Percentiles rank a stretch among this genome's conserved stretches.
These are phyloP conservation scores for Cheilosia variabilis DNA, from an alignment of 2,888 invertebrate species.

Conservation along the genomic window DNA sequence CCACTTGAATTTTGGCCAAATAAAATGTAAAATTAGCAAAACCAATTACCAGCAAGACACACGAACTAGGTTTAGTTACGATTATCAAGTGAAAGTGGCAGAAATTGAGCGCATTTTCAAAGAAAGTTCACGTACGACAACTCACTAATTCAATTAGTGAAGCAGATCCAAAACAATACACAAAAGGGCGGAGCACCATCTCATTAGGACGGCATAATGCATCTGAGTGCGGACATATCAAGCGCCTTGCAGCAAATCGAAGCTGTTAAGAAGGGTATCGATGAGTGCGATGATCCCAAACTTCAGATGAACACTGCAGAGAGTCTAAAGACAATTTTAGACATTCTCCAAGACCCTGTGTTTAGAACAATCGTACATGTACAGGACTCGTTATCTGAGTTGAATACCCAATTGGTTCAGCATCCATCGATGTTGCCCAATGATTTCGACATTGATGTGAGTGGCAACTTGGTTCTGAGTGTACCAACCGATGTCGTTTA, in stretches of 20 bases:
- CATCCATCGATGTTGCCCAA: conserved; percentile 96
- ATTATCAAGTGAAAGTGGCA: conserved; percentile 1
- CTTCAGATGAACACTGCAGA: conserved; percentile 89
- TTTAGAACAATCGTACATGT: conserved; percentile 95
- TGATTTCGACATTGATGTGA: conserved; percentile 95
- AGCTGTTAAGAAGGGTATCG: conserved; percentile 93
- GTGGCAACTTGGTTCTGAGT: conserved; percentile 89
- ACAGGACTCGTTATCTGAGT: conserved; percentile 94
- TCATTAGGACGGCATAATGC: conserved; percentile 78
- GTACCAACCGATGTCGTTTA: conserved; percentile 86
- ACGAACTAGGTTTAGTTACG: background rate
- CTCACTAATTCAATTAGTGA: conserved; percentile 71
- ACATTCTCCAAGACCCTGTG: conserved; percentile 94
- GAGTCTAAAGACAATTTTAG: conserved; percentile 92
- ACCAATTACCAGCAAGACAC: background rate
- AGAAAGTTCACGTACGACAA: conserved; percentile 34
- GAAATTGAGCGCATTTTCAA: background rate
- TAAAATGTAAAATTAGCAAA: conserved; percentile 54
- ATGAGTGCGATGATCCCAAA: conserved; percentile 93
- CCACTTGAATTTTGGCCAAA: conserved; percentile 27
- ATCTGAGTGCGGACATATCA: conserved; percentile 88
- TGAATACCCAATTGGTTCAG: conserved; percentile 93
- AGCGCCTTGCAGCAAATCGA: conserved; percentile 95
- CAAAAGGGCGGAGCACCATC: conserved; percentile 60
- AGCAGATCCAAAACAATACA: conserved; percentile 52